phyloP scores from a whole-genome alignment of 2,888 invertebrate species.

The Monochamus alternatus region DNA sequence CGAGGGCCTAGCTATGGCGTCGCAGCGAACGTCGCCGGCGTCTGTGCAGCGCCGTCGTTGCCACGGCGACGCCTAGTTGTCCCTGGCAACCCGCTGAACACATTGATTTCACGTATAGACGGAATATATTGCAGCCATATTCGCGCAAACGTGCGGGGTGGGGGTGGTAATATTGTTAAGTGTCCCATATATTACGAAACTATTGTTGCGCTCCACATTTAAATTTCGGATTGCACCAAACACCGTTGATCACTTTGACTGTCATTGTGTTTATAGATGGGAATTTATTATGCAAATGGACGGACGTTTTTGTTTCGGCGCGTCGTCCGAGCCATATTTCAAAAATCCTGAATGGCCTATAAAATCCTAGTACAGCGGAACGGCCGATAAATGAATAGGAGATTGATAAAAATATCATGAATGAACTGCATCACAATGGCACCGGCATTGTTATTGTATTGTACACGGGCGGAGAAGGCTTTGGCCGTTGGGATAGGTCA shows the following conservation, averaged over 20 bases:
- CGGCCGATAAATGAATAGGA: slow-evolving; percentile 25
- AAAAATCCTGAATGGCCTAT: slow-evolving; percentile 26
- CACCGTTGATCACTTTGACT: slow-evolving; percentile 50
- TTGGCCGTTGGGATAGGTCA: slow-evolving; percentile 16
- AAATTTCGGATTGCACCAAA: slow-evolving; percentile 57
- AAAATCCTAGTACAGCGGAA: slow-evolving; percentile 24
- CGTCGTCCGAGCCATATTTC: slow-evolving; percentile 2
- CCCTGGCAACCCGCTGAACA: slow-evolving; percentile 62
- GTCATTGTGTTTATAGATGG: slow-evolving; percentile 25
- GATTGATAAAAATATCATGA: slow-evolving; percentile 27
- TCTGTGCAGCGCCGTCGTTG: slow-evolving; percentile 56
- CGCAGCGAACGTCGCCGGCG: slow-evolving; percentile 55
- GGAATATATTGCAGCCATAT: slow-evolving; percentile 68
- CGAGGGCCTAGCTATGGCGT: slow-evolving; percentile 45
- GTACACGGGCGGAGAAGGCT: neutral
- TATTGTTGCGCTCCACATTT: slow-evolving; percentile 64
- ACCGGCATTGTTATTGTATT: slow-evolving; percentile 9
- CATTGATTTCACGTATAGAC: slow-evolving; percentile 72
- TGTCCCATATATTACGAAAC: slow-evolving; percentile 67
- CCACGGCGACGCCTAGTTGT: slow-evolving; percentile 51
- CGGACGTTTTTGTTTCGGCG: slow-evolving; percentile 8
- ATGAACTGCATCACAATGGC: slow-evolving; percentile 23
- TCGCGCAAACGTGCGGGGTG: slow-evolving; percentile 48
- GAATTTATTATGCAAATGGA: slow-evolving; percentile 13
- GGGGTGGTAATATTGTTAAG: slow-evolving; percentile 67